Base-by-base conservation (phyloP, 2,113 vertebrate species). In the Motacilla tschutschensis region DNA sequence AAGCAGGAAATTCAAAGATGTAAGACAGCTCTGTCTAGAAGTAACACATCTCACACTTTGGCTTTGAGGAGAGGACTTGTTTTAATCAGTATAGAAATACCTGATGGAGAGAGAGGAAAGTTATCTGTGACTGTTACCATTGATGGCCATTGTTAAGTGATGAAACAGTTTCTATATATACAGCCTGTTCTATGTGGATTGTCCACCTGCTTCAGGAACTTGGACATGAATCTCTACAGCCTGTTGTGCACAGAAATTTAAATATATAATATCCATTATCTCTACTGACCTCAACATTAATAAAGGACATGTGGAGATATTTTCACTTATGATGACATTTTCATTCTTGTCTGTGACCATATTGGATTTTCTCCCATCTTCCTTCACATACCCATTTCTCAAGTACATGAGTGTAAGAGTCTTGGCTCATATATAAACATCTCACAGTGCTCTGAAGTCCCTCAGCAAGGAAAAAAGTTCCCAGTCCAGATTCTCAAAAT, bases 1-100 rank as follows among this genome's bases (percentile, higher is more conserved):
- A 77, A 86, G 76, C 26, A 82, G 64, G 71, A 83, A 89, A 88
- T 80, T 78, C 44, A 87, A 85, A 90, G 72, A 48, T 83, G 85
- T 46, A 83, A 90, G 89, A 89, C 76, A 67, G 36, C 12, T 19
- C 25, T 31, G 19, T 48, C 64, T 90, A 4, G 47, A 86, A 82
- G 65, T 67, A 73, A 91, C 31, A 81, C 8, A 25, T 53, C 26
- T 89, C 38, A 46, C 33, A 62, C 12, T 53, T 67, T 28, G 17
- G 20, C 16, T 91, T 85, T 25, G 35, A 44, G 65, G 69, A 29
- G 13, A 71, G 76, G 66, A 47, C 5, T 74, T 10, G 4, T 63
- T 76, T 85, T 67, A 51, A 29, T 83, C 44, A 57, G 8, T 29
- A 33, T 5, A 66, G 16, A 74, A 12, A 48, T 17, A 47, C 20